Evolutionary conservation across 2,888 invertebrate species (phyloP).

Genomic region (Lacanobia oleracea): DNA sequence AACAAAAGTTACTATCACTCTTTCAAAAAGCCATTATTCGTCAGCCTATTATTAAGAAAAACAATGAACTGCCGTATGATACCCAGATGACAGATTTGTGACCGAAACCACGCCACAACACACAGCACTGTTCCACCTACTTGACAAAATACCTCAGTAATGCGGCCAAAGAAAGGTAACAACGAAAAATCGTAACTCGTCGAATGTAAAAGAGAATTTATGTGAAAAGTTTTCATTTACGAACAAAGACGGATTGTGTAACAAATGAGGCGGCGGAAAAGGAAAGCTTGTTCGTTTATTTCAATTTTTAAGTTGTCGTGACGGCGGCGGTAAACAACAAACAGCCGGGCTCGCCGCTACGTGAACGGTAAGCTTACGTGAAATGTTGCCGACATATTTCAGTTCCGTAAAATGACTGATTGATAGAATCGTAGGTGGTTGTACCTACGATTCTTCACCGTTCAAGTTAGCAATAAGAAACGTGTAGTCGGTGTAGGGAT

Average conservation of each 20-base stretch:
- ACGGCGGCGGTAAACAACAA: conserved; percentile 42
- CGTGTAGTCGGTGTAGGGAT: background rate
- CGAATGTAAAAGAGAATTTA: conserved; percentile 58
- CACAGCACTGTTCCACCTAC: background rate
- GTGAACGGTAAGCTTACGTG: background rate
- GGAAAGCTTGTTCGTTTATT: conserved; percentile 59
- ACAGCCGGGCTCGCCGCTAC: conserved; percentile 18
- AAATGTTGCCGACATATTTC: conserved; percentile 35
- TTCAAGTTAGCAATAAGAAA: background rate
- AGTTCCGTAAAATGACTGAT: conserved; percentile 11
- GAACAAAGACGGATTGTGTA: conserved; percentile 56
- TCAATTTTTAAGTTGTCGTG: conserved; percentile 63
- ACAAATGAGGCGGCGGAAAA: conserved; percentile 55
- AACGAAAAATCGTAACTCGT: conserved; percentile 49
- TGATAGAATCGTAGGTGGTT: conserved; percentile 12
- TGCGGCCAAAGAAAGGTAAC: conserved; percentile 37
- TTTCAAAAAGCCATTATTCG: too few species aligned
- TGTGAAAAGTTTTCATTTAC: conserved; percentile 59
- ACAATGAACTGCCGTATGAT: background rate
- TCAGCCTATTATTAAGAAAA: background rate
- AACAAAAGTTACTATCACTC: too few species aligned
- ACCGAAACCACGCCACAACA: background rate
- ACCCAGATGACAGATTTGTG: background rate
- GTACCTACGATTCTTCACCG: background rate
- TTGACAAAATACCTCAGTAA: conserved; percentile 37